Evolutionary conservation across 2,797 vertebrate genomes (phyloP).

Genomic region (Tadarida brasiliensis): DNA sequence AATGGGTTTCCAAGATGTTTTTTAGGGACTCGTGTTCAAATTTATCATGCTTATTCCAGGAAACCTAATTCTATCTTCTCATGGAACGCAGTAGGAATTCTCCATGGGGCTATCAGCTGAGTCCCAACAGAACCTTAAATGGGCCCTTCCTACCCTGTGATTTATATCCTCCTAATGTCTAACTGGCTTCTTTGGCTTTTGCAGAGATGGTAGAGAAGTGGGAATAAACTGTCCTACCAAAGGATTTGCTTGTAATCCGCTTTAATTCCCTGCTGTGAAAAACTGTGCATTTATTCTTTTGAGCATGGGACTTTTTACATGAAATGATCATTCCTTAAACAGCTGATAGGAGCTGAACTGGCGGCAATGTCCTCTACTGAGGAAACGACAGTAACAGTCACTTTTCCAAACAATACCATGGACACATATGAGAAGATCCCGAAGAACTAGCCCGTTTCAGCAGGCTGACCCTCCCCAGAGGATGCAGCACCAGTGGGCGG

Average conservation of each 20-base stretch:
- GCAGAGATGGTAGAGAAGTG: background rate
- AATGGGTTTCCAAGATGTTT: background rate
- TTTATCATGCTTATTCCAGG: background rate
- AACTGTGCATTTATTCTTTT: background rate
- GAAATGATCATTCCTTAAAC: background rate
- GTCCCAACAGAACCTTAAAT: background rate
- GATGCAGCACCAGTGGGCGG: background rate
- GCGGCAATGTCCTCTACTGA: background rate
- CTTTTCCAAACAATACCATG: background rate
- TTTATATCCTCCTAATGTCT: slow-evolving; percentile 39
- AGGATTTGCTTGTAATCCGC: slow-evolving; percentile 32
- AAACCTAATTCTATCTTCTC: background rate
- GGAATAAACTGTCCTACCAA: background rate
- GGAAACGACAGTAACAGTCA: background rate
- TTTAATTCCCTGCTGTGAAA: slow-evolving; percentile 1
- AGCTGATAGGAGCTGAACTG: background rate
- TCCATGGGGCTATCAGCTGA: background rate
- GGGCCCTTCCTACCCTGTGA: background rate
- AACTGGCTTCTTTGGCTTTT: slow-evolving; percentile 25
- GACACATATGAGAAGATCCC: background rate
- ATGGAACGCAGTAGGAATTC: background rate
- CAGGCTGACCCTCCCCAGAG: background rate
- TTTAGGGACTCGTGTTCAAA: background rate
- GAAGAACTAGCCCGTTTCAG: background rate
- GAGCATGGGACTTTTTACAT: background rate